Conservation (phyloP, 2,888 invertebrate species). For the Mongoloraphidia duomilia region DNA sequence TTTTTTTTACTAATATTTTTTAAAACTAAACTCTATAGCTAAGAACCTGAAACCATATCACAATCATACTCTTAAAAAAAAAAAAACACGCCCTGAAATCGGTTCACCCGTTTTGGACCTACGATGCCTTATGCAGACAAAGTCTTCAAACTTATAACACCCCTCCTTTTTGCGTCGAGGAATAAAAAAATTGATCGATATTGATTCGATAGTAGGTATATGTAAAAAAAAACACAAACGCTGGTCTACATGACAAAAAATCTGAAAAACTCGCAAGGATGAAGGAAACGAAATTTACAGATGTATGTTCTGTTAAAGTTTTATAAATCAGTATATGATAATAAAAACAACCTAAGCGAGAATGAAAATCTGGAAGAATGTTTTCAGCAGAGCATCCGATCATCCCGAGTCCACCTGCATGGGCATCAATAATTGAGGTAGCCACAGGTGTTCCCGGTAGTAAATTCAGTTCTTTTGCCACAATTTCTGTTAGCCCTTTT, state of each 20-base stretch:
- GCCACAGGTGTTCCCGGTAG: constrained; percentile 63
- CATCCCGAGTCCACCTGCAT: constrained; percentile 84
- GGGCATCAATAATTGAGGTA: constrained; percentile 86
- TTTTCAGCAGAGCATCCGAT: constrained; percentile 48
- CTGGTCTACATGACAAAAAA: not conserved
- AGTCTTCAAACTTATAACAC: too few species aligned
- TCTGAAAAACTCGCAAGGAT: not conserved
- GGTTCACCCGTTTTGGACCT: too few species aligned
- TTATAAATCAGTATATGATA: not conserved
- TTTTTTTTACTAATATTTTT: too few species aligned
- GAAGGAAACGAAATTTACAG: not conserved
- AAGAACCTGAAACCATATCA: too few species aligned
- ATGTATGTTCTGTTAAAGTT: not conserved
- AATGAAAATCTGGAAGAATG: constrained; percentile 29
- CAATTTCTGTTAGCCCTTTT: constrained; percentile 40
- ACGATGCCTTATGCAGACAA: too few species aligned
- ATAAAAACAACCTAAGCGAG: constrained; percentile 32
- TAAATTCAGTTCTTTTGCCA: constrained; percentile 58
- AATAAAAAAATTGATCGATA: too few species aligned
- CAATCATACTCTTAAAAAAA: too few species aligned
- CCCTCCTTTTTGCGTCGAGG: too few species aligned
- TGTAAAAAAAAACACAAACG: too few species aligned
- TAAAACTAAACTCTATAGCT: too few species aligned
- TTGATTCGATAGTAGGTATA: too few species aligned
- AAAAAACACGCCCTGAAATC: too few species aligned